Conservation (phyloP, 2,113 vertebrate genomes). For the Tragelaphus strepsiceros region DNA sequence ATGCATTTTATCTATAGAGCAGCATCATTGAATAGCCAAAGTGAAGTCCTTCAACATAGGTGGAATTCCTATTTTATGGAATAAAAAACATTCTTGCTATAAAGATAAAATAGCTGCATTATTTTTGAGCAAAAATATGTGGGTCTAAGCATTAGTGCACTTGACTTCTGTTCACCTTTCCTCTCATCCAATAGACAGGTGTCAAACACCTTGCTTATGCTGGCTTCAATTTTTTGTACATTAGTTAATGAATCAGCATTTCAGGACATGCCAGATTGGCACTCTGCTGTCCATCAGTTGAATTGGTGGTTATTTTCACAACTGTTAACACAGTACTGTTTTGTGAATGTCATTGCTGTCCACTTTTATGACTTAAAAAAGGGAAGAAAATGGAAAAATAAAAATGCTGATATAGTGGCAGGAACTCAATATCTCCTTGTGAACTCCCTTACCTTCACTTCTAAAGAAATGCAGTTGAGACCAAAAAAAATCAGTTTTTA, state of each 20-base stretch:
- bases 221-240: neutral
- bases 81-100: neutral
- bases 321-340: neutral
- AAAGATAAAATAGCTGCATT: neutral
- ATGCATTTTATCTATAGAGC: neutral
- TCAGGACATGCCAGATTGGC: neutral
- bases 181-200: neutral
- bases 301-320: neutral
- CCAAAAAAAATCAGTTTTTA: neutral
- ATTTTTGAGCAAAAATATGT: neutral
- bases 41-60: neutral
- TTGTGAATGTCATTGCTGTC: neutral
- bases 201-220: neutral
- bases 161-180: neutral
- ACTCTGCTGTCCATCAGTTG: neutral
- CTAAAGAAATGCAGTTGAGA: neutral
- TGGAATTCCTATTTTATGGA: neutral
- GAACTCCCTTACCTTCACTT: neutral
- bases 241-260: neutral
- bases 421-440: neutral
- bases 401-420: neutral
- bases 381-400: neutral
- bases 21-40: neutral
- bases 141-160: fast-evolving
- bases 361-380: neutral